A percentile compares a stretch with the other conserved stretches of the same genome.
Conservation (phyloP, 2,888 invertebrate species). For the Xestia c-nigrum region DNA sequence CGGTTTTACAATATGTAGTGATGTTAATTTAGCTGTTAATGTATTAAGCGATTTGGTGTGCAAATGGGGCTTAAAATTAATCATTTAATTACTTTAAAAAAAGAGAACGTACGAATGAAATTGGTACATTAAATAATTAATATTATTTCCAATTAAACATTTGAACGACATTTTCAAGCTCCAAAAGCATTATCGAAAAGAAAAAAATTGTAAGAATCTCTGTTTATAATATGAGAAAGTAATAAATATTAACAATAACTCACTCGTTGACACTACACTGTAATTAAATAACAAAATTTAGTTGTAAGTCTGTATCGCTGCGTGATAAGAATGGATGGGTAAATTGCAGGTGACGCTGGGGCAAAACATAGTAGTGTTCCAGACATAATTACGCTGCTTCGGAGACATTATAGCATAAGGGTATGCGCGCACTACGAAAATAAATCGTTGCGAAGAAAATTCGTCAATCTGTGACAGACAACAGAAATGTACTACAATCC, state of each 20-base stretch:
- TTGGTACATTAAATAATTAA: no score
- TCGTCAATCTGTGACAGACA: no score
- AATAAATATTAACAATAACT: slow-evolving; percentile 47
- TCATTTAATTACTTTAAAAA: neutral
- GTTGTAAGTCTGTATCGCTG: slow-evolving; percentile 45
- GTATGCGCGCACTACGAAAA: no score
- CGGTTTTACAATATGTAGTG: no score
- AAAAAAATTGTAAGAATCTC: slow-evolving; percentile 59
- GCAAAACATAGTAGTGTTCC: neutral
- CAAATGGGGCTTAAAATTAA: neutral
- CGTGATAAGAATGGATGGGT: slow-evolving; percentile 26
- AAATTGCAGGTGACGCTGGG: neutral
- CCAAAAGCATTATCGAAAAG: slow-evolving; percentile 43
- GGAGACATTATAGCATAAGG: neutral
- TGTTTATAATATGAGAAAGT: slow-evolving; percentile 36
- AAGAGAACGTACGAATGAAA: no score
- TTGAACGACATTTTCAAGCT: slow-evolving; percentile 53
- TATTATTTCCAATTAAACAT: neutral
- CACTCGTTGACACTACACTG: slow-evolving; percentile 65
- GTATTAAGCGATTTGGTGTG: neutral
- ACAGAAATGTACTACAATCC: no score
- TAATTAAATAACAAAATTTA: slow-evolving; percentile 50
- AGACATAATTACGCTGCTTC: neutral
- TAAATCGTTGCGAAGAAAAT: no score
- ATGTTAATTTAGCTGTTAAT: neutral